These are phyloP conservation scores for Adelphocoris suturalis DNA, from an alignment of 2,888 invertebrate species.

Conservation along the genomic window DNA sequence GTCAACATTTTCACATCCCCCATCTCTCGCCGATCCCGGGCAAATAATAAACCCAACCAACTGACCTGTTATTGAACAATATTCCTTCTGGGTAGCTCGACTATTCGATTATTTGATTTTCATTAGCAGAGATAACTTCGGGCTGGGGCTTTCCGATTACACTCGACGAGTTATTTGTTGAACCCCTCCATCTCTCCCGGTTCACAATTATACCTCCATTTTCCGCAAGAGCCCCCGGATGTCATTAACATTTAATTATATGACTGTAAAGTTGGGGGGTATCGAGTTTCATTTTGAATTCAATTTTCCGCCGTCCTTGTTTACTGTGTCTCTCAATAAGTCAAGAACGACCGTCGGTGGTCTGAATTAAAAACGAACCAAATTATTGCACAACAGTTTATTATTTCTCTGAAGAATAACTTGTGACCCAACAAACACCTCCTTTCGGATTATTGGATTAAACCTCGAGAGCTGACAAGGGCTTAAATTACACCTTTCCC, in stretches of 20 bases:
- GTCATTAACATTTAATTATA: conserved; percentile 27
- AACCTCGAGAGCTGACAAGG: too few relatives aligned
- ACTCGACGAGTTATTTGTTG: conserved; percentile 21
- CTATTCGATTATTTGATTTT: conserved; percentile 35
- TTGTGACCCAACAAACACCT: too few relatives aligned
- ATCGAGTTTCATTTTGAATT: neutral
- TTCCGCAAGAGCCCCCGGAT: neutral
- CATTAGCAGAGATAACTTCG: conserved; percentile 42
- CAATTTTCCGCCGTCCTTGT: neutral
- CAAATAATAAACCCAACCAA: conserved; percentile 18
- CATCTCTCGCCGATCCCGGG: neutral
- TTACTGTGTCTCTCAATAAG: neutral
- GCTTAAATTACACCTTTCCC: too few relatives aligned
- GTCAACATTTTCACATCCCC: neutral
- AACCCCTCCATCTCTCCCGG: neutral
- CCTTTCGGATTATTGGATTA: too few relatives aligned
- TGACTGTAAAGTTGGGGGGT: neutral
- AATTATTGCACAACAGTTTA: too few relatives aligned
- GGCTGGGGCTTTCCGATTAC: conserved; percentile 15
- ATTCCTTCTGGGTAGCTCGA: neutral
- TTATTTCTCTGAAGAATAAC: too few relatives aligned
- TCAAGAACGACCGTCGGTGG: neutral
- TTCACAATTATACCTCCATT: neutral
- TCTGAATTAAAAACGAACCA: too few relatives aligned
- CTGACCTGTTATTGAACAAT: conserved; percentile 37